Conservation (phyloP, 2,113 vertebrate genomes). For the Mustela nigripes region DNA sequence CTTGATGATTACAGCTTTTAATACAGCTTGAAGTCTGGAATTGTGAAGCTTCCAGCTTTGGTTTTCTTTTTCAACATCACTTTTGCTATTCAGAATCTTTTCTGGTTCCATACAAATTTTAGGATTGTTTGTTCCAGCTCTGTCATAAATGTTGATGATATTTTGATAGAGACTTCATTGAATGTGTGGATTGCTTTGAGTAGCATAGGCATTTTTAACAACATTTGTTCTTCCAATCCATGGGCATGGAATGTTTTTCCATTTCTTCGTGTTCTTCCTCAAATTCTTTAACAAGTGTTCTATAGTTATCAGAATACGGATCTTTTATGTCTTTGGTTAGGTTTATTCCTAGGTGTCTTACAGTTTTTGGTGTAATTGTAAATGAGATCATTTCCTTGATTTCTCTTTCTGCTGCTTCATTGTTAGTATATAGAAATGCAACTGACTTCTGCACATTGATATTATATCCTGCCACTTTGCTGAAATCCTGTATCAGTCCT, state of each 20-base stretch:
- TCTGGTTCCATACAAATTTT: background rate
- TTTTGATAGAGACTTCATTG: background rate
- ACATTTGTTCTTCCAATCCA: background rate
- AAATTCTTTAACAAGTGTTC: background rate
- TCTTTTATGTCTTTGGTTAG: background rate
- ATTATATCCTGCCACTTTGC: background rate
- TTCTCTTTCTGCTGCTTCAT: background rate
- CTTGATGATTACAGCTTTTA: background rate
- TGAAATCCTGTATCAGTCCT: background rate
- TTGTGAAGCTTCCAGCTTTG: background rate
- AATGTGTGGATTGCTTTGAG: background rate
- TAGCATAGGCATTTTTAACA: background rate
- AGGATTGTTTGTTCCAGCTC: background rate
- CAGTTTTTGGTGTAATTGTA: background rate
- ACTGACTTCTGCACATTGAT: background rate
- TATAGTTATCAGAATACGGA: background rate
- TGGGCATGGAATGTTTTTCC: background rate
- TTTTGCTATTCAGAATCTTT: background rate
- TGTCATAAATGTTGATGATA: background rate
- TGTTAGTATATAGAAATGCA: background rate
- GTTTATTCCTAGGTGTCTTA: background rate
- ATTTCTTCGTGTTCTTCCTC: background rate
- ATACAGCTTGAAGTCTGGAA: background rate
- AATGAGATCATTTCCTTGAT: background rate
- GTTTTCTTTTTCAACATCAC: background rate